Percentiles rank a stretch among this genome's conserved stretches.
Evolutionary conservation across 2,888 invertebrate species (phyloP).

Genomic region (Limenitis camilla): DNA sequence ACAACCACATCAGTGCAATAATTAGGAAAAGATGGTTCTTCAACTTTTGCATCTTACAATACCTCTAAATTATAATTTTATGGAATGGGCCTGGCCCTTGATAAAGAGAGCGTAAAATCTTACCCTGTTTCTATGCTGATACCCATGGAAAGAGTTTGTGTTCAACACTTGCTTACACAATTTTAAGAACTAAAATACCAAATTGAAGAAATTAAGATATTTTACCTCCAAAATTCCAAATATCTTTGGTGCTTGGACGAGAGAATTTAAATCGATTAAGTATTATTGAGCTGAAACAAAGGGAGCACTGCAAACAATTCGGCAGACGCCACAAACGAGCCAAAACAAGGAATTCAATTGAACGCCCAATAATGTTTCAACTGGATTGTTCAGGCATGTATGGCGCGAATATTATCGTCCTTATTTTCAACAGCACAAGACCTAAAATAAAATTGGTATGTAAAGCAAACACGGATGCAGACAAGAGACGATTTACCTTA

Average conservation of each 20-base stretch:
- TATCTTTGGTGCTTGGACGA: conserved; percentile 3
- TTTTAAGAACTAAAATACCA: neutral
- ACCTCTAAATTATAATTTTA: no score
- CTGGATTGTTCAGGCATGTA: conserved; percentile 22
- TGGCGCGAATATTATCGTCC: conserved; percentile 4
- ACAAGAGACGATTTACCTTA: conserved; percentile 12
- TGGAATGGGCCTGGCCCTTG: no score
- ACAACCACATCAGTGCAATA: no score
- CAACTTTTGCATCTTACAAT: no score
- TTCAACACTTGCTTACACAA: no score
- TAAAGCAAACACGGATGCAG: conserved; percentile 11
- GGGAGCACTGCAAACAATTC: conserved; percentile 22
- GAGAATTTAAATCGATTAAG: conserved; percentile 18
- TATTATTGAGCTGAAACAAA: conserved; percentile 20
- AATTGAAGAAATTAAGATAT: neutral
- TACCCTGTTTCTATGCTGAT: no score
- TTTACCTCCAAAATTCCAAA: neutral
- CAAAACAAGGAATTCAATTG: conserved; percentile 30
- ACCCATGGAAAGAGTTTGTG: no score
- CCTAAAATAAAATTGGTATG: neutral
- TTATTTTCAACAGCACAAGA: neutral
- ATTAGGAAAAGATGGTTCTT: no score
- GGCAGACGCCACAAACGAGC: conserved; percentile 23
- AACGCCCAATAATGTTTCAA: conserved; percentile 27
- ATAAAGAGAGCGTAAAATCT: no score